These are phyloP conservation scores for Zosterops lateralis DNA, from an alignment of 2,113 vertebrate species.

Conservation along the genomic window DNA sequence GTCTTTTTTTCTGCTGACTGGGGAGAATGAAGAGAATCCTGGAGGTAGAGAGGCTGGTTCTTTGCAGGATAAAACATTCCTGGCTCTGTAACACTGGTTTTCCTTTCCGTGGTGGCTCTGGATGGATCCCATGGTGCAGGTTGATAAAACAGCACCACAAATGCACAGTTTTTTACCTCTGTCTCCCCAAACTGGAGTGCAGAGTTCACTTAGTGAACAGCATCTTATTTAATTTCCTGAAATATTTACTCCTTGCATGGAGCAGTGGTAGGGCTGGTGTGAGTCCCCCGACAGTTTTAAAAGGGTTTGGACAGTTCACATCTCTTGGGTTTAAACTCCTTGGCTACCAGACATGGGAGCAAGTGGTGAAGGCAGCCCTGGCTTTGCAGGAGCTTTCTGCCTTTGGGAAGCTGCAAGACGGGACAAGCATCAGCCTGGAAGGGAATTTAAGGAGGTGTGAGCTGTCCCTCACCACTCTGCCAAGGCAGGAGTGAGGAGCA, in stretches of 20 bases:
- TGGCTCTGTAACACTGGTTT: neutral
- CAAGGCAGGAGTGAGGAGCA: fast-evolving
- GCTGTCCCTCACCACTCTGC: neutral
- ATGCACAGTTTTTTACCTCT: neutral
- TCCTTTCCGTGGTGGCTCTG: neutral
- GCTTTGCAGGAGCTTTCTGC: neutral
- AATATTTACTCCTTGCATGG: fast-evolving
- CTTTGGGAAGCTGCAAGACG: neutral
- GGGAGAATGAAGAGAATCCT: neutral
- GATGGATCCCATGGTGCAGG: neutral
- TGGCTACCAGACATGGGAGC: neutral
- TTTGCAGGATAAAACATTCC: neutral
- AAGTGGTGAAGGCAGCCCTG: neutral
- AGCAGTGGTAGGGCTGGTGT: neutral
- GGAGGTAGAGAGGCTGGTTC: neutral
- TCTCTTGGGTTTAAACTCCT: neutral
- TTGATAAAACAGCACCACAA: neutral
- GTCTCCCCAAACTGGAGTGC: neutral
- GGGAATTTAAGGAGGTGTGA: neutral
- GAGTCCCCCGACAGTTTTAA: neutral
- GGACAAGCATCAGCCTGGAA: neutral
- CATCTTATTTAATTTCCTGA: neutral
- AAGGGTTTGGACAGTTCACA: neutral
- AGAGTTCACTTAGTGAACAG: neutral
- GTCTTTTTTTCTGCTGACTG: neutral